Percentiles rank a stretch among this genome's conserved stretches.
phyloP scores from a whole-genome alignment of 2,888 invertebrate species.

The Cephus rjabovi region DNA sequence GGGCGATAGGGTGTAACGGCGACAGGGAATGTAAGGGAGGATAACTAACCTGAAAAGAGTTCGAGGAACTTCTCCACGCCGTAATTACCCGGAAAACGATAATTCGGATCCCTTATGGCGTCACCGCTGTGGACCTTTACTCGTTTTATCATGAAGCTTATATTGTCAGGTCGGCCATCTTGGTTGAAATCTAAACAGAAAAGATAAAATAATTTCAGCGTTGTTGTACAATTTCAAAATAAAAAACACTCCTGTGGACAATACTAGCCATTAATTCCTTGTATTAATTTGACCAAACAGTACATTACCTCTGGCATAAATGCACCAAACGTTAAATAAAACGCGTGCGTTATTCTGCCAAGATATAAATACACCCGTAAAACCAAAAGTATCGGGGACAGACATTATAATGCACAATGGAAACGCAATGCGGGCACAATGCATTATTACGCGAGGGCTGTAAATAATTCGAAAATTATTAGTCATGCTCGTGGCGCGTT shows the following conservation, averaged over 20 bases:
- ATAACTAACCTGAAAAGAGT: conserved; percentile 87
- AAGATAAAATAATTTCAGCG: background rate
- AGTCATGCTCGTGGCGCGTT: background rate
- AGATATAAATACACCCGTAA: background rate
- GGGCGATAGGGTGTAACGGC: background rate
- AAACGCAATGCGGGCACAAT: background rate
- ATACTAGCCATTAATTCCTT: background rate
- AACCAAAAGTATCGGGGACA: background rate
- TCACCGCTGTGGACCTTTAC: conserved; percentile 93
- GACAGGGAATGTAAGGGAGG: background rate
- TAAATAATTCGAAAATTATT: background rate
- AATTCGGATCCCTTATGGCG: conserved; percentile 85
- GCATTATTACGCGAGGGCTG: background rate
- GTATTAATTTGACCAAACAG: background rate
- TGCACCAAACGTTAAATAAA: too few species aligned
- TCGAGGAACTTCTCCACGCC: conserved; percentile 99
- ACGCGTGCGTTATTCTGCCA: background rate
- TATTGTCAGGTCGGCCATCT: conserved; percentile 91
- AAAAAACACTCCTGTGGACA: too few species aligned
- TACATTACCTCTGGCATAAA: background rate
- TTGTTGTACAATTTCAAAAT: too few species aligned
- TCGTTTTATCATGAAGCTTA: conserved; percentile 95
- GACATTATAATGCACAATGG: background rate
- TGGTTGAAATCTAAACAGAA: conserved; percentile 87
- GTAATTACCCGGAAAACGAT: conserved; percentile 94